These are phyloP conservation scores for Athetis lepigone DNA, from an alignment of 2,888 invertebrate species.

Conservation along the genomic window DNA sequence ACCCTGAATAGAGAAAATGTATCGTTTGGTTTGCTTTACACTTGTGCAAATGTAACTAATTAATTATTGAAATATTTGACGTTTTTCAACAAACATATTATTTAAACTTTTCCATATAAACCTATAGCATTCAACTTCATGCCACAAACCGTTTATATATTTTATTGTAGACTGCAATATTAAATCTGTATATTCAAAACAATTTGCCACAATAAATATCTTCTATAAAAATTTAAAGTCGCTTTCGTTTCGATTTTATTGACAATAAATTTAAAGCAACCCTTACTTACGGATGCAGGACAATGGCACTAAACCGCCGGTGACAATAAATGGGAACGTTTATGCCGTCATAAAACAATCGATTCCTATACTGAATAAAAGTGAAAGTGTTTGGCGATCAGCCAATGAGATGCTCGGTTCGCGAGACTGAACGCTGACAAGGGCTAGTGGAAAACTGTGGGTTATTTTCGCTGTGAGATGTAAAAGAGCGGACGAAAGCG, in stretches of 20 bases:
- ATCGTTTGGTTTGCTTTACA: constrained; percentile 20
- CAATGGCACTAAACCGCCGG: constrained; percentile 78
- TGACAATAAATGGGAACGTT: constrained; percentile 84
- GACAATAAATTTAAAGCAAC: constrained; percentile 81
- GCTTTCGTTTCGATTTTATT: constrained; percentile 73
- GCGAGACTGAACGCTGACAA: constrained; percentile 73
- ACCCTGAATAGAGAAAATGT: constrained; percentile 4
- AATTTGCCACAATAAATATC: constrained; percentile 63
- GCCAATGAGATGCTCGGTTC: constrained; percentile 82
- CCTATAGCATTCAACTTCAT: constrained; percentile 22
- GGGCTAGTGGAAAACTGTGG: constrained; percentile 76
- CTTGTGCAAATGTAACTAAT: constrained; percentile 27
- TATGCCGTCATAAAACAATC: constrained; percentile 85
- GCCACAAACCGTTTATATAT: constrained; percentile 33
- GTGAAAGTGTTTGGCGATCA: constrained; percentile 81
- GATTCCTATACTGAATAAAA: constrained; percentile 84
- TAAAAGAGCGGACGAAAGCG: constrained; percentile 84
- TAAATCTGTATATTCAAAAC: constrained; percentile 50
- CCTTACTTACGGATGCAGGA: constrained; percentile 79
- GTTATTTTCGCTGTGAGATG: constrained; percentile 80
- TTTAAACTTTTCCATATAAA: constrained; percentile 13
- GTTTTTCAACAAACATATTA: not conserved
- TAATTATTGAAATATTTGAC: constrained; percentile 8
- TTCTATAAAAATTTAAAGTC: constrained; percentile 71
- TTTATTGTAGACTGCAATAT: constrained; percentile 34